Evolutionary conservation across 2,888 invertebrate species (phyloP), one percentile per base, ranked within the genome.

Genomic region (Ophion ellenae): DNA sequence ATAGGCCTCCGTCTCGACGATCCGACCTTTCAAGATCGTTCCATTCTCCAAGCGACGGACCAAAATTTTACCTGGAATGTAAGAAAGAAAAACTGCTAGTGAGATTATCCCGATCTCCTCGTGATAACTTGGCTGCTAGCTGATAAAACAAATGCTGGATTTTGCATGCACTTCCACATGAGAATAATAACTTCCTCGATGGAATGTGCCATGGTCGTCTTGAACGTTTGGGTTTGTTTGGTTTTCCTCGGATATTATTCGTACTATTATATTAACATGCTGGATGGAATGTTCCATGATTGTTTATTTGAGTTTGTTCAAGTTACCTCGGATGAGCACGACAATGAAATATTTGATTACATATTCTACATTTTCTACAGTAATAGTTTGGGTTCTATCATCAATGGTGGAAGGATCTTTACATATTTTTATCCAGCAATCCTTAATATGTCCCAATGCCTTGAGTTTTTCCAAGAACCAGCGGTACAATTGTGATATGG

Each of bases 1-100:
- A 91, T 97, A 97, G 81, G 96, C 95, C 93, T 97, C 97, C 0
- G 97, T 97, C 94, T 97, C 97, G 0, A 97, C 96, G 88, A 97
- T 97, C 87, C 94, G 94, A 20, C 96, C 97, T 91, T 95, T 95
- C 32, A 97, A 87, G 66, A 96, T 87, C 69, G 93, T 92, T 17
- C 95, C 95, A 89, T 95, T 93, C 17, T 95, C 94, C 69, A 95
- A 88, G 90, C 94, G 93, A 67, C 96, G 94, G 17, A 96, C 96
- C 40, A 97, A 90, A 63, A 95, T 90, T 94, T 96, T 96, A 9
- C 97, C 97, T 87, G 17, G 17, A 2, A 24, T 2, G 17, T 9
- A 28, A 14, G 20, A 57, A 36, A 20, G 20, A 57, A 36, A 20
- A 59, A 59, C 1, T 40, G 32, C 17, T 66, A 11, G 10, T 6